Evolutionary conservation across 1,140 invertebrate genomes (phyloP).

Genomic region (Drosophila watanabei): DNA sequence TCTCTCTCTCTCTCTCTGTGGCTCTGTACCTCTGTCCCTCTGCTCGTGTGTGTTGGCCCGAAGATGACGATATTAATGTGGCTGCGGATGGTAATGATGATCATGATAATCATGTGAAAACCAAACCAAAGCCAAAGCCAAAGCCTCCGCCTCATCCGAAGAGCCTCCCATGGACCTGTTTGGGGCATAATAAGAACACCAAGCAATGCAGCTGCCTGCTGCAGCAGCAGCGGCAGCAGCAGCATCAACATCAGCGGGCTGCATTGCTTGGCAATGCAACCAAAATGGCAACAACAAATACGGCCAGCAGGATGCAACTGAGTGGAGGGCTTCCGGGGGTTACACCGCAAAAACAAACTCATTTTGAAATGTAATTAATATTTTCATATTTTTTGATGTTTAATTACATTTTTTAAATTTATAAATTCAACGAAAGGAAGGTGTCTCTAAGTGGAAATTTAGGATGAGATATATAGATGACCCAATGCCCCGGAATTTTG

Average conservation of each 20-base stretch:
- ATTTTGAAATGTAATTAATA: too few relatives aligned
- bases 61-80: constrained; percentile 84
- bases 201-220: constrained; percentile 70
- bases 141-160: constrained; percentile 38
- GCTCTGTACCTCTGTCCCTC: constrained; percentile 29
- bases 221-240: constrained; percentile 34
- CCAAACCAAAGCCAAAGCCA: constrained; percentile 71
- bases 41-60: constrained; percentile 62
- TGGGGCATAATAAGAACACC: constrained; percentile 81
- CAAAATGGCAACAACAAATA: constrained; percentile 60
- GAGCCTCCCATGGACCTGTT: constrained; percentile 71
- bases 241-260: constrained; percentile 26
- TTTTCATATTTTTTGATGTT: background rate
- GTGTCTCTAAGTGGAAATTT: background rate
- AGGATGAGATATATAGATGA: too few relatives aligned
- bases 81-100: constrained; percentile 81
- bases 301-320: constrained; percentile 74
- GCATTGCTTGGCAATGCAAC: constrained; percentile 65
- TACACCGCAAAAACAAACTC: constrained; percentile 4
- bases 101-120: constrained; percentile 84
- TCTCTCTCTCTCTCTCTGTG: constrained; percentile 1
- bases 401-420: background rate
- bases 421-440: background rate
- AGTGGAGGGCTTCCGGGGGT: constrained; percentile 21
- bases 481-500: rapidly evolving